Conservation (phyloP, 2,797 vertebrate genomes). For the Loris lydekkerianus region DNA sequence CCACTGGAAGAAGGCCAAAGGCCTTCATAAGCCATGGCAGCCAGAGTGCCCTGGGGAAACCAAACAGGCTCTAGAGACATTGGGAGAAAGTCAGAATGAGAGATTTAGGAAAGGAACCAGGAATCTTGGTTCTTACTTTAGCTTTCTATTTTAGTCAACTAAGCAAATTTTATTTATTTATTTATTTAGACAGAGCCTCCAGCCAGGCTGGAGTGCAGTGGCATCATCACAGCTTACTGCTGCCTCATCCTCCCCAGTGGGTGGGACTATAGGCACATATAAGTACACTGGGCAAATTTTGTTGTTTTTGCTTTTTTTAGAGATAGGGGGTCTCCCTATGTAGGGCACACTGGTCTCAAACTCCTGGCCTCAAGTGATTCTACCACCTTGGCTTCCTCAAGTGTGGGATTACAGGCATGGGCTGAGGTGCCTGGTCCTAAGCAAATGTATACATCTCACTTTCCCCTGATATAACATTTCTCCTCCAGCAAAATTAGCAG, state of each 20-base stretch:
- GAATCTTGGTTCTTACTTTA: not conserved
- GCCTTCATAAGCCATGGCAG: not conserved
- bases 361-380: too few species aligned
- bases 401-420: too few species aligned
- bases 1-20: slow-evolving; percentile 24
- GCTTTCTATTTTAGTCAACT: slow-evolving; percentile 4
- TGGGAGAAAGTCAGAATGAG: not conserved
- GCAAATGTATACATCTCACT: not conserved
- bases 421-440: not conserved
- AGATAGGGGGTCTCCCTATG: too few species aligned
- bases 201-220: not conserved
- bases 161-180: not conserved
- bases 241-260: too few species aligned
- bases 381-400: too few species aligned
- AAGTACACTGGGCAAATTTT: too few species aligned
- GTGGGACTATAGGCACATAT: too few species aligned
- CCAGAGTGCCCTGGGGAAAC: not conserved
- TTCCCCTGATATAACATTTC: not conserved
- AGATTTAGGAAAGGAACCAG: slow-evolving; percentile 8
- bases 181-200: not conserved
- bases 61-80: not conserved
- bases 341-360: too few species aligned
- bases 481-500: not conserved
- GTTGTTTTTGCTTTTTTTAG: too few species aligned
- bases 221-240: not conserved